Conservation (phyloP, 2,888 invertebrate species). For the Hirtodrosophila cameraria region DNA sequence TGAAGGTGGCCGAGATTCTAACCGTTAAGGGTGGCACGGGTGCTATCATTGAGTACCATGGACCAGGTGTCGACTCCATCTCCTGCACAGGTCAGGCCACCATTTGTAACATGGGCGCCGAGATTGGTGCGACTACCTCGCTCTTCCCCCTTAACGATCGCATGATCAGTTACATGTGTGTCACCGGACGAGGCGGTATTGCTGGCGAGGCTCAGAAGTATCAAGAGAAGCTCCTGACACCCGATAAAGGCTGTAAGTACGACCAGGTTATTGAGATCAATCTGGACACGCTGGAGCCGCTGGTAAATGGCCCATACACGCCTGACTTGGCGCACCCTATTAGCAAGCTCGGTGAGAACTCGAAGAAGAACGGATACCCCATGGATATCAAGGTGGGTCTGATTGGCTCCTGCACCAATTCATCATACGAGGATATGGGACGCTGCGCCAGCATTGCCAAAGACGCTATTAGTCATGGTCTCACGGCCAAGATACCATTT, state of each 20-base stretch:
- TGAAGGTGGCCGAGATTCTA: slow-evolving; percentile 97
- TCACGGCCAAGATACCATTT: slow-evolving; percentile 97
- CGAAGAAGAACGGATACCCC: slow-evolving; percentile 97
- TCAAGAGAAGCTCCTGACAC: slow-evolving; percentile 89
- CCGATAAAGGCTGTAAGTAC: slow-evolving; percentile 93
- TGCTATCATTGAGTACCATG: slow-evolving; percentile 99
- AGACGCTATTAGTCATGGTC: slow-evolving; percentile 93
- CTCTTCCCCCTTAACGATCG: slow-evolving; percentile 97
- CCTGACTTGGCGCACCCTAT: slow-evolving; percentile 99
- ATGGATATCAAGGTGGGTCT: slow-evolving; percentile 96
- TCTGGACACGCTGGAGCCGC: slow-evolving; percentile 95
- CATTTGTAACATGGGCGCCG: slow-evolving; percentile 99
- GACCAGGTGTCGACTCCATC: slow-evolving; percentile 98
- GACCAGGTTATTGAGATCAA: slow-evolving; percentile 96
- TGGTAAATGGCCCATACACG: slow-evolving; percentile 99
- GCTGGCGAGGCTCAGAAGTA: slow-evolving; percentile 90
- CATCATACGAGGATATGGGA: slow-evolving; percentile 99
- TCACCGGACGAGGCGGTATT: slow-evolving; percentile 91
- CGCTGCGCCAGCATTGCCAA: slow-evolving; percentile 97
- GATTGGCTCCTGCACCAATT: slow-evolving; percentile 99
- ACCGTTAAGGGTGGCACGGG: slow-evolving; percentile 99
- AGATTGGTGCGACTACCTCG: slow-evolving; percentile 99
- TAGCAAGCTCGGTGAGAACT: slow-evolving; percentile 92
- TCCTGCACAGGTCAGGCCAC: slow-evolving; percentile 99
- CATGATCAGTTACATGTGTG: slow-evolving; percentile 95